These are phyloP conservation scores for Platysteira castanea DNA, from an alignment of 2,113 vertebrate species.

Conservation along the genomic window DNA sequence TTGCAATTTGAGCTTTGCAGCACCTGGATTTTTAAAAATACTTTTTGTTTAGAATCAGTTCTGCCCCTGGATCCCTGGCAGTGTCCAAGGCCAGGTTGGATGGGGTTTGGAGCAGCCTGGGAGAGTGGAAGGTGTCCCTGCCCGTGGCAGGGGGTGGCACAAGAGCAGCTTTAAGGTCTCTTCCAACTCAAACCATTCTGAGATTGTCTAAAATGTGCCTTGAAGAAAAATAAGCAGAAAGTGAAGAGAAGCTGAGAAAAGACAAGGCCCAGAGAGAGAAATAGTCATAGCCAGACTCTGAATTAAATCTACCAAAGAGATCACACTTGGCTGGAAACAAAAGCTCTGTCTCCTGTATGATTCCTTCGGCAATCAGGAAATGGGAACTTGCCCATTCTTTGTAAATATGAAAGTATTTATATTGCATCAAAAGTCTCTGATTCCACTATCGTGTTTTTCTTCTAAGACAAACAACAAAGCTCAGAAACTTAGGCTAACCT, in stretches of 20 bases:
- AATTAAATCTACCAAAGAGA: background rate
- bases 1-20: background rate
- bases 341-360: fast-evolving
- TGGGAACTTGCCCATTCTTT: background rate
- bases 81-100: background rate
- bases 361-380: background rate
- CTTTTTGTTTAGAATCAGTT: background rate
- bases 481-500: slow-evolving; percentile 48
- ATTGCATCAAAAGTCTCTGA: background rate
- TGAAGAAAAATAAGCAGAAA: background rate
- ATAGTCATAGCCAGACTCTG: background rate
- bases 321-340: background rate
- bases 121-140: fast-evolving
- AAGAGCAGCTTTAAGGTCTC: background rate
- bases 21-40: background rate
- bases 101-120: background rate
- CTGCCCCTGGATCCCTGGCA: background rate
- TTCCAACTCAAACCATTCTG: background rate
- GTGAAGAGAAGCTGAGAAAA: background rate
- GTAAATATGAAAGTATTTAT: slow-evolving; percentile 10
- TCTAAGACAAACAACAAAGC: slow-evolving; percentile 16
- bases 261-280: background rate
- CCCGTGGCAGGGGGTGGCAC: background rate
- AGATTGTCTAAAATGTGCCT: background rate
- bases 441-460: background rate